Conservation (phyloP, 2,113 vertebrate species). For the Nesogale talazaci region DNA sequence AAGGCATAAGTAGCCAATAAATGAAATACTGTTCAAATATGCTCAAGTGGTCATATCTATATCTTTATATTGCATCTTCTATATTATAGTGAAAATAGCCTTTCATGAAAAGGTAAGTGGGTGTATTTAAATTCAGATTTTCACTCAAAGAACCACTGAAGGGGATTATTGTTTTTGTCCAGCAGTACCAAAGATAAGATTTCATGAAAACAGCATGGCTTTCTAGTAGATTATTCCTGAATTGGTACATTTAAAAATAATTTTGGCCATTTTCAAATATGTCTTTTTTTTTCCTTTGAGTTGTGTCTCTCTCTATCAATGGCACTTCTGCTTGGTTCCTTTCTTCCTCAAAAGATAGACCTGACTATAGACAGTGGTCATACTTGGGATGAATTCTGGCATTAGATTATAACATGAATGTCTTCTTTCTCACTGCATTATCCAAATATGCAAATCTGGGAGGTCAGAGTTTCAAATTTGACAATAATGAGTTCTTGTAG, state of each 20-base stretch:
- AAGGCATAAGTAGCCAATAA: constrained; percentile 26
- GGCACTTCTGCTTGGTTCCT: background rate
- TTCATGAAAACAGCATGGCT: background rate
- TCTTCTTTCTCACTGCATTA: constrained; percentile 30
- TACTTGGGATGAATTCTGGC: background rate
- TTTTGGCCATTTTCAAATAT: background rate
- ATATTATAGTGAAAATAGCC: background rate
- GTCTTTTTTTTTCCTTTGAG: background rate
- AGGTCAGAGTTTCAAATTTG: constrained; percentile 39
- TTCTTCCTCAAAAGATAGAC: background rate
- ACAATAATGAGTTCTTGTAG: constrained; percentile 48
- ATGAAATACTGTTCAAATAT: background rate
- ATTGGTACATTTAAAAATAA: background rate
- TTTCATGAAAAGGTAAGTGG: constrained; percentile 59
- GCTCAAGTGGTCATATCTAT: background rate
- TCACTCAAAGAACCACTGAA: background rate
- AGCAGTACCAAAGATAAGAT: background rate
- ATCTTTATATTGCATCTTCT: background rate
- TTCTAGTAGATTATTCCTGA: background rate
- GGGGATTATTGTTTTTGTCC: background rate
- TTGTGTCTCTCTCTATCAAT: background rate
- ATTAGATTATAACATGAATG: constrained; percentile 42
- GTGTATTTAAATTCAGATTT: background rate
- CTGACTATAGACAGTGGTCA: background rate
- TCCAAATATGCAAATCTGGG: constrained; percentile 15